Conservation (phyloP, 2,113 vertebrate species). For the Solea senegalensis region DNA sequence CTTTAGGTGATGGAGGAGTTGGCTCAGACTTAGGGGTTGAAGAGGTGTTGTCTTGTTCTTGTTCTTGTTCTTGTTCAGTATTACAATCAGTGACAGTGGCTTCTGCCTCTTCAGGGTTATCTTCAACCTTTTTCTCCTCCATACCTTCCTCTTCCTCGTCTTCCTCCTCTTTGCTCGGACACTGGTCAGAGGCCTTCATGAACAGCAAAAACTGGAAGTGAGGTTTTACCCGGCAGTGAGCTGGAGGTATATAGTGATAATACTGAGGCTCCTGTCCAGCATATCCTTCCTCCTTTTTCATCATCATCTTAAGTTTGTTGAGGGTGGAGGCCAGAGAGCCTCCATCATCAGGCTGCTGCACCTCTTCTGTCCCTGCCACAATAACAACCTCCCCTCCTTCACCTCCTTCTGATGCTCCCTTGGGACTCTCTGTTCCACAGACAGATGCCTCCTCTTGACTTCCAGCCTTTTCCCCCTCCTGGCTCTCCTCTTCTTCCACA, state of each 20-base stretch:
- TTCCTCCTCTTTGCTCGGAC: slow-evolving; percentile 74
- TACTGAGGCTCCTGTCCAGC: slow-evolving; percentile 90
- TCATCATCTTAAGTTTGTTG: slow-evolving; percentile 95
- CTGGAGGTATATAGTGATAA: slow-evolving; percentile 96
- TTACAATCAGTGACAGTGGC: slow-evolving; percentile 38
- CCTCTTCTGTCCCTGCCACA: slow-evolving; percentile 58
- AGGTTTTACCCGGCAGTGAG: slow-evolving; percentile 96
- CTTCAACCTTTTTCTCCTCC: slow-evolving; percentile 55
- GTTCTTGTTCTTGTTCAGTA: slow-evolving; percentile 61
- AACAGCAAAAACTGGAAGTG: slow-evolving; percentile 97
- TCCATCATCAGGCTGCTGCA: slow-evolving; percentile 84
- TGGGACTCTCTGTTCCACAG: slow-evolving; percentile 80
- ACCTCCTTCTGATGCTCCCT: slow-evolving; percentile 66
- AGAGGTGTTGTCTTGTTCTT: slow-evolving; percentile 20
- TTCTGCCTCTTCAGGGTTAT: slow-evolving; percentile 45
- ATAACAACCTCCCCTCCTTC: slow-evolving; percentile 45
- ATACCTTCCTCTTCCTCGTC: slow-evolving; percentile 62
- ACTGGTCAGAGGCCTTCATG: slow-evolving; percentile 95
- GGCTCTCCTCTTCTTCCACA: slow-evolving; percentile 83
- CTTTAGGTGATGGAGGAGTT: slow-evolving; percentile 38
- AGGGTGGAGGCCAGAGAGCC: slow-evolving; percentile 89
- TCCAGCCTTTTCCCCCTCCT: slow-evolving; percentile 84
- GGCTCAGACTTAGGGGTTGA: slow-evolving; percentile 41
- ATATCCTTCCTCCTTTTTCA: slow-evolving; percentile 92
- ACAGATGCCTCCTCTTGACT: slow-evolving; percentile 69